These are phyloP conservation scores for Prunella fulvescens DNA, from an alignment of 2,113 vertebrate species.

Conservation along the genomic window DNA sequence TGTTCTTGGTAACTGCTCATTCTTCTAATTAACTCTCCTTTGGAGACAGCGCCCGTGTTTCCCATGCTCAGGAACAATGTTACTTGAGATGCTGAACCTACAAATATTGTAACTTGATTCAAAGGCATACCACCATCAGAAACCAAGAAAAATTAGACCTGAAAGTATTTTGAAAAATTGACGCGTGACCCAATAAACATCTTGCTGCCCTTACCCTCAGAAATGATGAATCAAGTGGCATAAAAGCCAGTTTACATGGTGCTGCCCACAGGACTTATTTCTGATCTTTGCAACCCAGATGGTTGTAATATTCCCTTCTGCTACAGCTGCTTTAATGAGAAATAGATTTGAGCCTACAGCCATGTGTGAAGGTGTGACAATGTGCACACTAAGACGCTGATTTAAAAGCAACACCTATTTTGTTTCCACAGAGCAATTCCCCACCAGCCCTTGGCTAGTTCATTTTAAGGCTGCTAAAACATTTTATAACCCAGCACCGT, in stretches of 20 bases:
- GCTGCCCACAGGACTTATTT: conserved; percentile 13
- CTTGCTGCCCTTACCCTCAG: neutral
- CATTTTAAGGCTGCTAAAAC: neutral
- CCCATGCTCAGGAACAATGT: neutral
- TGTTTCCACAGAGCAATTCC: neutral
- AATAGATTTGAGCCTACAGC: conserved; percentile 43
- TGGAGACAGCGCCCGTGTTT: neutral
- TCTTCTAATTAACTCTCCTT: neutral
- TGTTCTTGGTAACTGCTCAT: neutral
- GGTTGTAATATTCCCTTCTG: neutral
- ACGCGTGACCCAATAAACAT: neutral
- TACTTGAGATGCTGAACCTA: neutral
- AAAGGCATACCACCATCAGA: neutral
- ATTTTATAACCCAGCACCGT: neutral
- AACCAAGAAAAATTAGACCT: neutral
- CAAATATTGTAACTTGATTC: neutral
- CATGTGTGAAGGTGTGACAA: conserved; percentile 41
- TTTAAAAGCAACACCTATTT: conserved; percentile 28
- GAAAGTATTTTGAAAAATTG: neutral
- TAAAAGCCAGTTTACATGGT: neutral
- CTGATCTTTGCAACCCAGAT: conserved; percentile 35
- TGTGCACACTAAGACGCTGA: neutral
- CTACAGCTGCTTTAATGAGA: conserved; percentile 54
- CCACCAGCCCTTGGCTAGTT: neutral
- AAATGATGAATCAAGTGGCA: neutral